phyloP scores from a whole-genome alignment of 1,140 invertebrate genomes.

The Camponotus vicinus region DNA sequence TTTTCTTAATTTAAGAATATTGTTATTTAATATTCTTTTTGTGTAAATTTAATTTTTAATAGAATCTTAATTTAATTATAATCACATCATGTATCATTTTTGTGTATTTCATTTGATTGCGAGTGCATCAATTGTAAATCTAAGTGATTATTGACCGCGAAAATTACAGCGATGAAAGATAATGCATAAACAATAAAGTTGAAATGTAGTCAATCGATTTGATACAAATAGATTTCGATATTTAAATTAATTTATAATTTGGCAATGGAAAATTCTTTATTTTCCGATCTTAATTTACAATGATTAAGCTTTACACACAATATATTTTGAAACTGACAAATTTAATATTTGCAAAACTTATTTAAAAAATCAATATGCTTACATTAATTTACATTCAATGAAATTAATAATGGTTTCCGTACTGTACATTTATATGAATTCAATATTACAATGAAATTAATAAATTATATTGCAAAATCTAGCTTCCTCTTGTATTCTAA shows the following conservation, averaged over 20 bases:
- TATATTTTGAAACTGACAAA: not conserved
- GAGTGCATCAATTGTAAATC: constrained; percentile 1
- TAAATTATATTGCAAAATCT: constrained; percentile 32
- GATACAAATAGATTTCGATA: not conserved
- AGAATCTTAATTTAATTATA: too few relatives aligned
- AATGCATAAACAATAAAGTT: not conserved
- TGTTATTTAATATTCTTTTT: not conserved
- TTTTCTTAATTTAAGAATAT: not conserved
- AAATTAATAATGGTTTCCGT: constrained; percentile 29
- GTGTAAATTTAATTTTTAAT: not conserved
- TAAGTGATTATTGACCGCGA: constrained; percentile 10
- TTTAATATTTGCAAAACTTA: not conserved
- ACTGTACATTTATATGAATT: not conserved
- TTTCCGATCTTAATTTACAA: not conserved
- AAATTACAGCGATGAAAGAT: not conserved
- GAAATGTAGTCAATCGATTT: not conserved
- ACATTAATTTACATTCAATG: not conserved
- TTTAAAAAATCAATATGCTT: not conserved
- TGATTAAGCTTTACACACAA: not conserved
- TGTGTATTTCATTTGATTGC: not conserved
- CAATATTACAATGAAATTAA: constrained; percentile 20
- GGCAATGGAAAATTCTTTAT: not conserved
- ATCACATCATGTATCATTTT: too few relatives aligned
- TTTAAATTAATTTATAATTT: not conserved
- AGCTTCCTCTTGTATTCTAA: not conserved